Conservation (phyloP, 1,140 invertebrate genomes). For the Mesaphorura yosii region DNA sequence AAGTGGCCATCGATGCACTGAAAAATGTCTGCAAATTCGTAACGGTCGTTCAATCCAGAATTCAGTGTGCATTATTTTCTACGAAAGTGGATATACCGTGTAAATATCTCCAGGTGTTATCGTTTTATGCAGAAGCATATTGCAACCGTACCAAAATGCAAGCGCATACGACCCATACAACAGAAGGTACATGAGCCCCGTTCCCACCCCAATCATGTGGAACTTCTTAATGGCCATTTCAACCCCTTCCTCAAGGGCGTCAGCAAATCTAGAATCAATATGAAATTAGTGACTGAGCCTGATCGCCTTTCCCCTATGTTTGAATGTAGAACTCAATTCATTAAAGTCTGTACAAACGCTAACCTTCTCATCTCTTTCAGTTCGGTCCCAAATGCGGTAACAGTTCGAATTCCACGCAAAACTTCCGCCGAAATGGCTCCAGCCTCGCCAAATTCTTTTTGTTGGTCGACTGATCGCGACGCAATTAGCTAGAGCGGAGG, state of each 20-base stretch:
- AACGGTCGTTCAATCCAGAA: not conserved
- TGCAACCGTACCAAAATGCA: not conserved
- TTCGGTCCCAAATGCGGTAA: slow-evolving; percentile 68
- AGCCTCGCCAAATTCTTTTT: slow-evolving; percentile 61
- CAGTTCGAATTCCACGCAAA: slow-evolving; percentile 59
- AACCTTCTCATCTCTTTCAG: no score
- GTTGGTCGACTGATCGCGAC: slow-evolving; percentile 56
- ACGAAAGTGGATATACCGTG: not conserved
- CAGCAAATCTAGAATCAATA: no score
- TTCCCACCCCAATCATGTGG: slow-evolving; percentile 35
- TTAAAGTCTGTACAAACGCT: no score
- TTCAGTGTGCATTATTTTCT: not conserved
- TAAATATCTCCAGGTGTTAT: slow-evolving; percentile 4
- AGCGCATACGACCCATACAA: slow-evolving; percentile 6
- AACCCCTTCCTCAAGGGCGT: slow-evolving; percentile 35
- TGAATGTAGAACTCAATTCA: no score
- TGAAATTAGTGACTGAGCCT: no score
- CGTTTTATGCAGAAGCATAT: not conserved
- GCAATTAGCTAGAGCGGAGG: slow-evolving; percentile 49
- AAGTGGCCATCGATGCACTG: not conserved
- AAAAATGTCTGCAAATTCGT: slow-evolving; percentile 5
- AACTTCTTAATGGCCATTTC: slow-evolving; percentile 39
- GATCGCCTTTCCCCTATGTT: no score
- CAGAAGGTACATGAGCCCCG: slow-evolving; percentile 34
- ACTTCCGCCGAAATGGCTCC: slow-evolving; percentile 68